Evolutionary conservation across 37 sponge, comb jelly and placozoan species (phyloP).

Genomic region (Eunapius fragilis): DNA sequence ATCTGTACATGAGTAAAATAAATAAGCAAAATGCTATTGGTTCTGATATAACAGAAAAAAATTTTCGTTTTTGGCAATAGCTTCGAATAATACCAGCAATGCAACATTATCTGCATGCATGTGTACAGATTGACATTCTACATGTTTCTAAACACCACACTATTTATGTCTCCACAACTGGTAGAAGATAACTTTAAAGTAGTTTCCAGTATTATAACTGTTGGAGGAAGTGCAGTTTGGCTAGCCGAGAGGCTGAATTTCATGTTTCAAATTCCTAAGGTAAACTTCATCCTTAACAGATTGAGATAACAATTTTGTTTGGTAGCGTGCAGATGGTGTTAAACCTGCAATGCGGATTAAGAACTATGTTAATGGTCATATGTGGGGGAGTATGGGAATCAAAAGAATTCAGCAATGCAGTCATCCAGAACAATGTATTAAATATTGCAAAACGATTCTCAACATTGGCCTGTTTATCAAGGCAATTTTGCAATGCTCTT

Average conservation of each 20-base stretch:
- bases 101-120: background rate
- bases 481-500: constrained; percentile 49
- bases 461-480: constrained; percentile 10
- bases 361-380: constrained; percentile 4
- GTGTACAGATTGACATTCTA: background rate
- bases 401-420: constrained; percentile 1
- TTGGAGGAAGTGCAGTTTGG: background rate
- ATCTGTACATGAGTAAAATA: background rate
- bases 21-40: background rate
- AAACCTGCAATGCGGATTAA: constrained; percentile 48
- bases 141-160: background rate
- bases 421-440: background rate
- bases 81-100: background rate
- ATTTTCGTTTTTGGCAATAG: background rate
- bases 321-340: constrained; percentile 81
- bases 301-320: background rate
- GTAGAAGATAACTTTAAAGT: background rate
- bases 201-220: background rate
- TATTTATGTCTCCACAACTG: background rate
- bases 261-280: background rate
- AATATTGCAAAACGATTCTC: background rate
- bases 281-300: too few species aligned
- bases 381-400: constrained; percentile 36
- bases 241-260: background rate
- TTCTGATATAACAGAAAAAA: background rate